Percentiles rank a stretch among this genome's conserved stretches.
Conservation (phyloP, 2,113 vertebrate species). For the Fregetta grallaria region DNA sequence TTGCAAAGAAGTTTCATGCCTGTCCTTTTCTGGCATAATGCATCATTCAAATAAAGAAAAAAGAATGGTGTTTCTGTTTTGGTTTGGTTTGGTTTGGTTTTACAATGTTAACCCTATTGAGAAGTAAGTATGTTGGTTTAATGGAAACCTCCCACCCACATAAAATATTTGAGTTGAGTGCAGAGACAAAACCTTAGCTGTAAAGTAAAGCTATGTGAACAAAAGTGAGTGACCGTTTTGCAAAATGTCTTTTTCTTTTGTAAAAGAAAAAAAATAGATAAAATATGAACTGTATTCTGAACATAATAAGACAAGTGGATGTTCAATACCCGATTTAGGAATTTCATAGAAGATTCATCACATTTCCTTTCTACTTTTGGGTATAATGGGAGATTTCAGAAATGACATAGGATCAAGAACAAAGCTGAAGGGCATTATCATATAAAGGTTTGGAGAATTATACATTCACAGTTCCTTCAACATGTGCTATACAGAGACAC, state of each 20-base stretch:
- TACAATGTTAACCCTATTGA: background rate
- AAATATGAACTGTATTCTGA: background rate
- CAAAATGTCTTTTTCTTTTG: background rate
- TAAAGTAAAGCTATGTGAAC: background rate
- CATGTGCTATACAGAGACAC: fast-evolving
- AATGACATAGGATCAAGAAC: background rate
- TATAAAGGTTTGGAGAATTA: background rate
- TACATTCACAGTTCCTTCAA: background rate
- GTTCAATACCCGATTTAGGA: background rate
- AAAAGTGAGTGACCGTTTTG: background rate
- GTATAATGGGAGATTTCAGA: background rate
- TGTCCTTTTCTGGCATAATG: background rate
- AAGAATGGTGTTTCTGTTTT: background rate
- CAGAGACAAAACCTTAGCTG: background rate
- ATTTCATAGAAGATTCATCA: background rate
- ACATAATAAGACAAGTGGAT: background rate
- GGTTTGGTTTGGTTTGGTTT: background rate
- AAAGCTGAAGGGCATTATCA: background rate
- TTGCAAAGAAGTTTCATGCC: background rate
- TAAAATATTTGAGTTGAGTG: background rate
- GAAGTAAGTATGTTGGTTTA: background rate
- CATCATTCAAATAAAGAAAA: background rate
- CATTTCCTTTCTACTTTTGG: background rate
- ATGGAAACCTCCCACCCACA: background rate
- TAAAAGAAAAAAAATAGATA: background rate